Percentiles rank a stretch among this genome's conserved stretches.
phyloP scores from a whole-genome alignment of 2,797 vertebrate genomes.

The Cynodonichthys magdalenae region DNA sequence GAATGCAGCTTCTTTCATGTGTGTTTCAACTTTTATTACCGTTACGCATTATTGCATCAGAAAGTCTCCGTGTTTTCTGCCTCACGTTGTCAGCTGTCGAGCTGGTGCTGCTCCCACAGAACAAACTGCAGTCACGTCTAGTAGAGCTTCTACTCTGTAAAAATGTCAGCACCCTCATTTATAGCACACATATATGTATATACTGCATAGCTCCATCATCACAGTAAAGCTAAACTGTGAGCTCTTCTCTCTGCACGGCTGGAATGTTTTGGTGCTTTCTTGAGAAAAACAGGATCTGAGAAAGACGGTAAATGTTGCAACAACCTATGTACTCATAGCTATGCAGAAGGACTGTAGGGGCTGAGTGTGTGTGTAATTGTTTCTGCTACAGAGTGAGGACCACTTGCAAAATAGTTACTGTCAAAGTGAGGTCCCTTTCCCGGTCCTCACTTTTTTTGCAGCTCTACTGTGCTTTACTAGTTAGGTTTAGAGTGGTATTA shows the following conservation, averaged over 20 bases:
- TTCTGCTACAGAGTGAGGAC: no score
- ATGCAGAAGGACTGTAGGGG: neutral
- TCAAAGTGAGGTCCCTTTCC: no score
- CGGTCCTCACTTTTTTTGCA: no score
- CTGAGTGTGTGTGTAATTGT: no score
- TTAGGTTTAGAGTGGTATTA: no score
- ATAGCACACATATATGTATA: neutral
- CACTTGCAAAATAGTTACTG: no score
- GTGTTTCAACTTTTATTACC: neutral
- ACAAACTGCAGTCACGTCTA: neutral
- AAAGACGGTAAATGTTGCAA: neutral
- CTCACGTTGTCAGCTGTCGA: neutral
- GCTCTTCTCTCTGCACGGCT: neutral
- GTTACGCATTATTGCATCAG: slow-evolving; percentile 1
- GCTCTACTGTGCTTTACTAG: no score
- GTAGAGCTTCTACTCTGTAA: neutral
- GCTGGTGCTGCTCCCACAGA: slow-evolving; percentile 4
- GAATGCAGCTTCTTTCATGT: neutral
- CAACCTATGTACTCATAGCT: no score
- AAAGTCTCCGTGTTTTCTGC: neutral
- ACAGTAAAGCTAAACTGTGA: neutral
- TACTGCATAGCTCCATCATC: neutral
- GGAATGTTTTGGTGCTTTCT: neutral
- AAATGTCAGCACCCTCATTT: neutral
- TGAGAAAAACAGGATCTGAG: neutral